Evolutionary conservation across 2,797 vertebrate species (phyloP).

Genomic region (Gastrophryne carolinensis): DNA sequence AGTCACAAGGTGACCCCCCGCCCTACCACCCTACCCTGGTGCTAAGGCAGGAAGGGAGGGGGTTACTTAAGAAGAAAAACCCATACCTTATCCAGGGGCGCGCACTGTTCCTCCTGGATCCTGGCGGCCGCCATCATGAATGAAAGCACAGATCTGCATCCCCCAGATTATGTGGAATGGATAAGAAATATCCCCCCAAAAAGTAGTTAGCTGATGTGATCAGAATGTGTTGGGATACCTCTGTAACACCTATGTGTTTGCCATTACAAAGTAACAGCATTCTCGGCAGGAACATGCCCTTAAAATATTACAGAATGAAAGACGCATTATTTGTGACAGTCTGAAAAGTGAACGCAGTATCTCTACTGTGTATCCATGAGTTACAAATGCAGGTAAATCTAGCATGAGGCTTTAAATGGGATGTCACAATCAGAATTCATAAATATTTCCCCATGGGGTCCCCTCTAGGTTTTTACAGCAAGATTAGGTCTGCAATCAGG

Average conservation of each 20-base stretch:
- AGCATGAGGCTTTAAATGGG: slow-evolving; percentile 45
- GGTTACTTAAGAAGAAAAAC: too few relatives aligned
- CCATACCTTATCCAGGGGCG: too few relatives aligned
- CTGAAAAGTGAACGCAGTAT: background rate
- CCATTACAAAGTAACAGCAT: too few relatives aligned
- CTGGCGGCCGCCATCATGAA: too few relatives aligned
- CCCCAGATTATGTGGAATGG: too few relatives aligned
- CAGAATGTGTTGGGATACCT: background rate
- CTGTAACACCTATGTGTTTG: background rate
- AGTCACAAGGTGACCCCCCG: too few relatives aligned
- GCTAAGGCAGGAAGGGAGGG: too few relatives aligned
- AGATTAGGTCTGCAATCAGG: slow-evolving; percentile 72
- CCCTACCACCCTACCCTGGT: too few relatives aligned
- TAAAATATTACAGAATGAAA: background rate
- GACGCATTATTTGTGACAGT: background rate
- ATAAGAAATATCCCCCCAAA: too few relatives aligned
- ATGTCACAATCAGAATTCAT: slow-evolving; percentile 72
- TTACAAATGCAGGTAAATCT: slow-evolving; percentile 60
- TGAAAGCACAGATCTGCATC: too few relatives aligned
- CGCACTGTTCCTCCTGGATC: too few relatives aligned
- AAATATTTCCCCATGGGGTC: slow-evolving; percentile 58
- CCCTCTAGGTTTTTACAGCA: slow-evolving; percentile 53
- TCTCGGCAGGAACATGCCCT: background rate
- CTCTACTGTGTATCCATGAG: slow-evolving; percentile 37
- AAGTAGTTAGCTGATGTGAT: too few relatives aligned